A percentile compares a stretch with the other conserved stretches of the same genome.
Evolutionary conservation across 2,797 vertebrate species (phyloP).

Genomic region (Parauchenoglanis punctatus): DNA sequence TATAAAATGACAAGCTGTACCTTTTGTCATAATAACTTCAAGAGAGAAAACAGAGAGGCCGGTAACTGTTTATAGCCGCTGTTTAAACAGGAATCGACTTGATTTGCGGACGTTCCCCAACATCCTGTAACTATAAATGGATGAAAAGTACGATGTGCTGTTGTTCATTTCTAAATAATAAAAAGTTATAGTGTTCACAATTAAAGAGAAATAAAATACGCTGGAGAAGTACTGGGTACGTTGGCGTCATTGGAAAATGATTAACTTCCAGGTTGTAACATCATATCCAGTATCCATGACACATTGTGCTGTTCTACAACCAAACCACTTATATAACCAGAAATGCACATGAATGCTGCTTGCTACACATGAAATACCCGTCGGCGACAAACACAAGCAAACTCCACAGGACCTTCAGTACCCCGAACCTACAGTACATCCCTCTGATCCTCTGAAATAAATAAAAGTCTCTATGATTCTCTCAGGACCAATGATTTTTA

Average conservation of each 20-base stretch:
- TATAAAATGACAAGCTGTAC: neutral
- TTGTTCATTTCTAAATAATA: neutral
- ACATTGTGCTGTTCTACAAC: neutral
- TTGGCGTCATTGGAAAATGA: neutral
- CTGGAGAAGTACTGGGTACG: too few relatives aligned
- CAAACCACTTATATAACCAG: neutral
- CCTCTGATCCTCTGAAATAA: conserved; percentile 7
- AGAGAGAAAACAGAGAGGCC: neutral
- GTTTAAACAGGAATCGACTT: neutral
- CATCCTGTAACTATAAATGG: neutral
- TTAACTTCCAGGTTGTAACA: neutral
- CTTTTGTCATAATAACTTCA: neutral
- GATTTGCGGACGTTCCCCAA: neutral
- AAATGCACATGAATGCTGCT: neutral
- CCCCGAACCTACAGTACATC: neutral
- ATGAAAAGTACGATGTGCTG: neutral
- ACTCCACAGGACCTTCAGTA: neutral
- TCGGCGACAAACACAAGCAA: neutral
- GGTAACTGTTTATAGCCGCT: neutral
- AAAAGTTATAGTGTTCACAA: neutral
- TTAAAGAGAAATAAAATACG: neutral
- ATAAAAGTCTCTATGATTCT: conserved; percentile 17
- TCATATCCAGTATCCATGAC: neutral
- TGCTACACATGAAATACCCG: neutral
- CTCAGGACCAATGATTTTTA: conserved; percentile 21